Conservation (phyloP, 2,113 vertebrate genomes). For the Emydocephalus ijimae region DNA sequence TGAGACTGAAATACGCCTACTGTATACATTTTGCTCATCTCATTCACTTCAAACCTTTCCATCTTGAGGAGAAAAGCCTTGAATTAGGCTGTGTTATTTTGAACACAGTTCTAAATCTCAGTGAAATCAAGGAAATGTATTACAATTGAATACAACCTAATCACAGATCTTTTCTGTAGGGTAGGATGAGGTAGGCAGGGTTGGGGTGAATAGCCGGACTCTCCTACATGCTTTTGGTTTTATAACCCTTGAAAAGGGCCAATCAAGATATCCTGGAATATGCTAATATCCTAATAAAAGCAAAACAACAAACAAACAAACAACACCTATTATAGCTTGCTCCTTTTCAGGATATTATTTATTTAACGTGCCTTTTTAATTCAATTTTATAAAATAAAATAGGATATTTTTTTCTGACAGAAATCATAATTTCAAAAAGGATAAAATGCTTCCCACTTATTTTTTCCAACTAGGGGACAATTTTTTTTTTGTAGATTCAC, state of each 20-base stretch:
- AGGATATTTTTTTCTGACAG: background rate
- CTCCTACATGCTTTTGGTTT: background rate
- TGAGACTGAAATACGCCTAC: background rate
- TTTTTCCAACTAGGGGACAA: conserved; percentile 49
- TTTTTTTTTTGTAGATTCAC: conserved; percentile 31
- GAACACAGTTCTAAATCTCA: background rate
- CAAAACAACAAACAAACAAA: too few species aligned
- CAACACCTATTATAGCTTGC: background rate
- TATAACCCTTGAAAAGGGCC: background rate
- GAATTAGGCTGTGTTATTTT: background rate
- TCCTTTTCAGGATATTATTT: background rate
- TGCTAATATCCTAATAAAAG: background rate
- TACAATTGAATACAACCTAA: background rate
- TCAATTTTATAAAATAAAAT: background rate
- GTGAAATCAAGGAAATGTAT: background rate
- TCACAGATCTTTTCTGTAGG: background rate
- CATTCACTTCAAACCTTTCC: background rate
- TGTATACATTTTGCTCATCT: background rate
- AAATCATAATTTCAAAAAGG: conserved; percentile 10
- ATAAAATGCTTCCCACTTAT: conserved; percentile 44
- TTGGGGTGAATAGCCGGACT: background rate
- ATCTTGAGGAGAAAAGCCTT: background rate
- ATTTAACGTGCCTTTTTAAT: background rate
- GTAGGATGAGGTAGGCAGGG: background rate
- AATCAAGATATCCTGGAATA: background rate